Evolutionary conservation across 2,797 vertebrate genomes (phyloP).

Genomic region (Diplodus puntazzo): DNA sequence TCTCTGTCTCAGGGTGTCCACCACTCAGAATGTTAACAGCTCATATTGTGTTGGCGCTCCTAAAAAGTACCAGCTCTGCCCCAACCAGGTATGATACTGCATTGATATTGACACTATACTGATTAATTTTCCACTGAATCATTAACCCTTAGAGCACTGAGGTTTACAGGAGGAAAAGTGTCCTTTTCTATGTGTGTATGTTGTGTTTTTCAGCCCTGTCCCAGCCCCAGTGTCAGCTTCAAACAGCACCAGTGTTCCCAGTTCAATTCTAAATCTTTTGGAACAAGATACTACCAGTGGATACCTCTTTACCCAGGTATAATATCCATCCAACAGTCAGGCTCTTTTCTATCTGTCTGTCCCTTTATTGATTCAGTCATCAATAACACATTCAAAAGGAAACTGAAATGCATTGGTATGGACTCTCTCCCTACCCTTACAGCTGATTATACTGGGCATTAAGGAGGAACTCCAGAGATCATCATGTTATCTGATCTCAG

Average conservation of each 20-base stretch:
- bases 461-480: background rate
- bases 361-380: background rate
- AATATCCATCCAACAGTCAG: background rate
- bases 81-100: constrained; percentile 86
- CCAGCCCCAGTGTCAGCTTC: constrained; percentile 88
- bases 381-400: no score
- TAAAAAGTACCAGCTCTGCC: constrained; percentile 90
- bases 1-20: constrained; percentile 83
- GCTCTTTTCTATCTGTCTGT: background rate
- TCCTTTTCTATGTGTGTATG: constrained; percentile 8
- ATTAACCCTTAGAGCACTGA: background rate
- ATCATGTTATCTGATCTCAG: background rate
- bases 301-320: constrained; percentile 92
- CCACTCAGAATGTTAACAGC: constrained; percentile 85
- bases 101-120: background rate
- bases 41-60: constrained; percentile 87
- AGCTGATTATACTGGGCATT: background rate
- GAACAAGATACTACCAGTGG: constrained; percentile 89
- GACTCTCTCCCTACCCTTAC: background rate
- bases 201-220: constrained; percentile 85
- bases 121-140: background rate
- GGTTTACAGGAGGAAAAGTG: background rate
- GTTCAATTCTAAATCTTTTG: constrained; percentile 92
- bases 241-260: constrained; percentile 92
- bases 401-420: background rate